phyloP scores from a whole-genome alignment of 2,113 vertebrate genomes.

The Rhombomys opimus region DNA sequence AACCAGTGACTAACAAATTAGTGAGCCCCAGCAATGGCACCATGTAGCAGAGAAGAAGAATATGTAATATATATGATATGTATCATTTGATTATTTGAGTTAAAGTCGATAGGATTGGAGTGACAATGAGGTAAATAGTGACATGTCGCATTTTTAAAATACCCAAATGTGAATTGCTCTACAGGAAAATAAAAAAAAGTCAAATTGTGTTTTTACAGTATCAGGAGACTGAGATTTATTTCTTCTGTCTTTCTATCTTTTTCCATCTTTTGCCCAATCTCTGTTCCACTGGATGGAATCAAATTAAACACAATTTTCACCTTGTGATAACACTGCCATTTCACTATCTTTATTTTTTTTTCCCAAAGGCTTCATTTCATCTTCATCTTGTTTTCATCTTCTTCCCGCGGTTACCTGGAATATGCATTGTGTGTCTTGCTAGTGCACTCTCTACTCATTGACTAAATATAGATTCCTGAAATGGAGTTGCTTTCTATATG shows the following conservation, averaged over 20 bases:
- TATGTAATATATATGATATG: not conserved
- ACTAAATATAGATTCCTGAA: slow-evolving; percentile 28
- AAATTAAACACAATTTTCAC: not conserved
- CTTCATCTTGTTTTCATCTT: not conserved
- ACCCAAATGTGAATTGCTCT: not conserved
- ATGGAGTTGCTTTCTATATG: not conserved
- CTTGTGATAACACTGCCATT: not conserved
- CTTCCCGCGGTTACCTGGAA: not conserved
- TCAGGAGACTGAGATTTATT: not conserved
- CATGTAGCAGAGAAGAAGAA: not conserved
- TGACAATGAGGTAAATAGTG: not conserved
- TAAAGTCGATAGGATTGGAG: not conserved
- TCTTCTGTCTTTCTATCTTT: not conserved
- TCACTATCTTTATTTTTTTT: not conserved
- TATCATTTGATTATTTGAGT: not conserved
- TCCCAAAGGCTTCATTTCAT: not conserved
- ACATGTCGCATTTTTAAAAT: not conserved
- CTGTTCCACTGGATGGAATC: not conserved
- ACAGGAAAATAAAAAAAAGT: not conserved
- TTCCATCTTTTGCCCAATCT: not conserved
- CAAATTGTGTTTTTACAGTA: not conserved
- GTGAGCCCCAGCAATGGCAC: not conserved
- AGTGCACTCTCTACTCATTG: not conserved
- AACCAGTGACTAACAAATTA: not conserved
- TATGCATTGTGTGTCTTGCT: not conserved